Conservation (phyloP, 2,797 vertebrate species). For the Paedocypris micromegethes region DNA sequence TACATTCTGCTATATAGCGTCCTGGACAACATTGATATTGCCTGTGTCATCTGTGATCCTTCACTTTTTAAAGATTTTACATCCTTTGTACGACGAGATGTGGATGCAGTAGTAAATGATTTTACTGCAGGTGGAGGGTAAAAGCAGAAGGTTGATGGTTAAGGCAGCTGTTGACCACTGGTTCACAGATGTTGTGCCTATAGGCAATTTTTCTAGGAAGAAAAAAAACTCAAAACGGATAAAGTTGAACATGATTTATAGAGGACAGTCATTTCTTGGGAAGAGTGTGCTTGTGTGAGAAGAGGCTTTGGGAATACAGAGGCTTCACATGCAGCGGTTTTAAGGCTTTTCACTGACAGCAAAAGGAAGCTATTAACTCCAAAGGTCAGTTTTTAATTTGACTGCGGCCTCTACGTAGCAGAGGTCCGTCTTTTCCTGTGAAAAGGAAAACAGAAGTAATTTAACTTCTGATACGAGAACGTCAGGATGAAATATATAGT, state of each 20-base stretch:
- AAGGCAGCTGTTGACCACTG: conserved; percentile 29
- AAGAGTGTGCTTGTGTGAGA: not conserved
- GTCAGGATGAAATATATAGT: conserved; percentile 10
- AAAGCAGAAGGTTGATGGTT: conserved; percentile 9
- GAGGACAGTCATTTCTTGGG: conserved; percentile 26
- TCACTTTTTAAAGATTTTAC: not conserved
- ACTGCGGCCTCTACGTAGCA: conserved; percentile 27
- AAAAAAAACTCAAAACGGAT: conserved; percentile 6
- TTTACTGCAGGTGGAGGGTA: conserved; percentile 8
- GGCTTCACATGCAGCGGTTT: conserved; percentile 23
- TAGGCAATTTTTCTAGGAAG: conserved; percentile 22
- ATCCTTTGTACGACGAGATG: not conserved
- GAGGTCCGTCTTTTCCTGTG: conserved; percentile 20
- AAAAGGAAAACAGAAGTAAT: conserved; percentile 38
- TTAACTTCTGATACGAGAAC: conserved; percentile 24
- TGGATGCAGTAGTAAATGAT: not conserved
- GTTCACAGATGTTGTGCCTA: conserved; percentile 35
- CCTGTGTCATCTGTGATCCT: not conserved
- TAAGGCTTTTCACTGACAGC: conserved; percentile 25
- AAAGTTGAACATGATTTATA: conserved; percentile 31
- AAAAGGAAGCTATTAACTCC: conserved; percentile 43
- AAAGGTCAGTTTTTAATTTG: conserved; percentile 45
- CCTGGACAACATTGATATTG: conserved; percentile 11
- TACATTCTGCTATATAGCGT: conserved; percentile 11
- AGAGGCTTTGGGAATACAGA: conserved; percentile 18